Conservation (phyloP, 2,113 vertebrate genomes). For the Zingel zingel region DNA sequence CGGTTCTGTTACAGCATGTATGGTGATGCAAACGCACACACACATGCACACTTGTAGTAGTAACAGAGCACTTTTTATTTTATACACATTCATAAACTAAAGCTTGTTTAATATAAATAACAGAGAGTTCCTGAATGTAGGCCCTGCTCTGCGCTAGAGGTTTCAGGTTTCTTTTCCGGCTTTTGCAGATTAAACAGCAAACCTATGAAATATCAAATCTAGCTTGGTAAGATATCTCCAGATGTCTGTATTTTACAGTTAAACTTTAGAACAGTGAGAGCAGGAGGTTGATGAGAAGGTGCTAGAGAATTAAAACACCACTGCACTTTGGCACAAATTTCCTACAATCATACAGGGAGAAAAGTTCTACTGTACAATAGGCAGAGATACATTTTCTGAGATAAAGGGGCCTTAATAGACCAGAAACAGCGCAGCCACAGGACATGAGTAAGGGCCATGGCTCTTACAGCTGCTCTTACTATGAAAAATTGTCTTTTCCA, state of each 20-base stretch:
- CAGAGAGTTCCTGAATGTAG: too few relatives aligned
- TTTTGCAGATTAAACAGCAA: too few relatives aligned
- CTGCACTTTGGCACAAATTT: neutral
- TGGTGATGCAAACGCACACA: neutral
- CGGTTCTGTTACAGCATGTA: slow-evolving; percentile 38
- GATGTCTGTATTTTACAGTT: slow-evolving; percentile 13
- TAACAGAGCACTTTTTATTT: neutral
- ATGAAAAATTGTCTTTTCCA: slow-evolving; percentile 15
- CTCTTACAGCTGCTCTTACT: slow-evolving; percentile 22
- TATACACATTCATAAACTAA: neutral
- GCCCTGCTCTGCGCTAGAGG: too few relatives aligned
- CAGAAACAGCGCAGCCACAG: slow-evolving; percentile 8
- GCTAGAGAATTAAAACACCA: neutral
- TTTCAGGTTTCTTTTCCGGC: too few relatives aligned
- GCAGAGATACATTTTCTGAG: slow-evolving; percentile 17
- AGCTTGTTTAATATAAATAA: too few relatives aligned
- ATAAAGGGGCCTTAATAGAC: slow-evolving; percentile 22
- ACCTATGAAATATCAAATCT: too few relatives aligned
- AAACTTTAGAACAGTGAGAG: slow-evolving; percentile 5
- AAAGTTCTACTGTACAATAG: neutral
- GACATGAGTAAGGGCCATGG: slow-evolving; percentile 1
- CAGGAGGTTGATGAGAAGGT: neutral
- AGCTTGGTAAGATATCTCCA: neutral
- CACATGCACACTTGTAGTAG: neutral
- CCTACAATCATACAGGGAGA: neutral